Percentiles rank a stretch among this genome's conserved stretches.
phyloP scores from a whole-genome alignment of 2,797 vertebrate species.

The Periparus ater region DNA sequence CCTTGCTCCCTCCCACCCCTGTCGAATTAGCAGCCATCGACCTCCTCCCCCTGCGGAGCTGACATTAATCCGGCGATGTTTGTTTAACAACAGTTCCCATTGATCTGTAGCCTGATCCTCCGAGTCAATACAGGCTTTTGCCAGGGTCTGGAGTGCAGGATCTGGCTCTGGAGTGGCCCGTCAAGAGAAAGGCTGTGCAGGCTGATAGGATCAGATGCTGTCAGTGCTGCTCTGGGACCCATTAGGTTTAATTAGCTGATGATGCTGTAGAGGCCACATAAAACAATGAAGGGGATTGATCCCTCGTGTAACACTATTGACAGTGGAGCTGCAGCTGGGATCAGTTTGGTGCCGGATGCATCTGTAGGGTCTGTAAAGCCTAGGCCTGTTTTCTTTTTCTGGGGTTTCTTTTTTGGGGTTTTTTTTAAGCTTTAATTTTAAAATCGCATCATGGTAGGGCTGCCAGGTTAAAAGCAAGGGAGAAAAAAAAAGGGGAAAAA shows the following conservation, averaged over 20 bases:
- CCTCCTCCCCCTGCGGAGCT: conserved; percentile 30
- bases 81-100: conserved; percentile 42
- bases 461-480: not conserved
- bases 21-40: conserved; percentile 34
- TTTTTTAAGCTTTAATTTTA: not conserved
- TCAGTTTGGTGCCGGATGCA: conserved; percentile 47
- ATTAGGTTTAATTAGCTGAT: conserved; percentile 44
- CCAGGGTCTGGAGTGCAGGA: conserved; percentile 22
- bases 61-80: not conserved
- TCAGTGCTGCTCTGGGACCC: conserved; percentile 44
- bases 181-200: not conserved
- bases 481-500: accelerated
- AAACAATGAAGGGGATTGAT: conserved; percentile 66
- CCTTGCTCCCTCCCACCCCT: not conserved
- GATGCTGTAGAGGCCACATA: conserved; percentile 52
- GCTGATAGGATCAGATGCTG: not conserved
- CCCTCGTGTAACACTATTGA: conserved; percentile 58
- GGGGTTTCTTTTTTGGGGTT: not conserved
- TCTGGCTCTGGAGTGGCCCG: not conserved
- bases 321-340: conserved; percentile 53
- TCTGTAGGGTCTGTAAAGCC: conserved; percentile 52
- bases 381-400: conserved; percentile 6
- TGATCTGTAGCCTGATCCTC: conserved; percentile 40
- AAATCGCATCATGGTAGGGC: not conserved
- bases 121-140: not conserved